Conservation (phyloP, 2,797 vertebrate genomes). For the Phoebastria nigripes region DNA sequence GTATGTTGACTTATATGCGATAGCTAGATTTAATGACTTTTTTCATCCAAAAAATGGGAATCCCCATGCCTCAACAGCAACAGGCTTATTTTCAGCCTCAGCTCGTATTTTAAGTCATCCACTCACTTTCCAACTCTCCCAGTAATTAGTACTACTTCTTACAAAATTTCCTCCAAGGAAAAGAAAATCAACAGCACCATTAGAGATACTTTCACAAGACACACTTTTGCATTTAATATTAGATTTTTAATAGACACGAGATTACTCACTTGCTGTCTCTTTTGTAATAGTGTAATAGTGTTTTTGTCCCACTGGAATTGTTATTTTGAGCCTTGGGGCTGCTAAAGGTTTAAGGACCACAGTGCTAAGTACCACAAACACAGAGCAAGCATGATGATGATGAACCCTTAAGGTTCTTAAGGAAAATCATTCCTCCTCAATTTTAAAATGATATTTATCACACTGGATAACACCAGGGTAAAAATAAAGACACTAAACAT, state of each 20-base stretch:
- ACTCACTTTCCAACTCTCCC: not conserved
- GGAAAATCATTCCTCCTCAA: constrained; percentile 6
- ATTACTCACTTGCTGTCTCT: constrained; percentile 2
- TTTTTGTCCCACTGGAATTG: not conserved
- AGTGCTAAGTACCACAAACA: not conserved
- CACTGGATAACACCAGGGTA: not conserved
- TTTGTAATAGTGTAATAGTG: not conserved
- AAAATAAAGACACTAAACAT: constrained; percentile 21
- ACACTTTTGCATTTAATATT: constrained; percentile 23
- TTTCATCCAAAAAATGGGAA: not conserved
- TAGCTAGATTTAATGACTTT: not conserved
- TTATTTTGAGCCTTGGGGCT: not conserved
- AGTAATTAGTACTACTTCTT: constrained; percentile 9
- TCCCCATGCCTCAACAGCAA: not conserved
- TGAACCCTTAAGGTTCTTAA: not conserved
- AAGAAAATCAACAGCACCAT: not conserved
- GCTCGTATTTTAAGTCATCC: not conserved
- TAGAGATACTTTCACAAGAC: not conserved
- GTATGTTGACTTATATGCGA: not conserved
- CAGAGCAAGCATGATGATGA: not conserved
- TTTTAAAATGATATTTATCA: constrained; percentile 16
- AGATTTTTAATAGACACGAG: constrained; percentile 30
- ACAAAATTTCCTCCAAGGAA: not conserved
- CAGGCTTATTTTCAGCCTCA: not conserved
- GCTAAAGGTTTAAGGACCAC: not conserved